Percentiles rank a stretch among this genome's conserved stretches.
phyloP scores from a whole-genome alignment of 2,888 invertebrate genomes.

The Brenthis daphne region DNA sequence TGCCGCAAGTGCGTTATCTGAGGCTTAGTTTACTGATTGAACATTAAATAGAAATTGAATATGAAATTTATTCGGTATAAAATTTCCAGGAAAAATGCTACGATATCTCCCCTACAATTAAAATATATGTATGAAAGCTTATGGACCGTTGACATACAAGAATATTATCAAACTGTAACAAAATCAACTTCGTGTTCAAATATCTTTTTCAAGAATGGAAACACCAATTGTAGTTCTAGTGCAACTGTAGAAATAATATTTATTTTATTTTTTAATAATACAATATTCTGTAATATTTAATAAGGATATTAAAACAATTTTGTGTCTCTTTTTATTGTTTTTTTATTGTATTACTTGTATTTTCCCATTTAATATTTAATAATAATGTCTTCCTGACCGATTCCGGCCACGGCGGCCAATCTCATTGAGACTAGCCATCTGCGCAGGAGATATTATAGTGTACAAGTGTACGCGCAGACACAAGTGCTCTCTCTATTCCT shows the following conservation, averaged over 20 bases:
- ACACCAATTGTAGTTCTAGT: conserved; percentile 5
- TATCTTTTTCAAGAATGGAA: conserved; percentile 4
- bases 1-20: too few species aligned
- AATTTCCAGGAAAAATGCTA: neutral
- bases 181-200: conserved; percentile 9
- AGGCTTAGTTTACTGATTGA: too few species aligned
- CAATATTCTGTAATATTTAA: conserved; percentile 3
- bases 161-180: neutral
- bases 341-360: neutral
- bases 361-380: neutral
- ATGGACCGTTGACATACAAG: neutral
- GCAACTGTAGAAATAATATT: conserved; percentile 14
- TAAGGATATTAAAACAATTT: conserved; percentile 4
- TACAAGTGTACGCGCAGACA: too few species aligned
- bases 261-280: conserved; percentile 15
- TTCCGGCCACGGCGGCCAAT: too few species aligned
- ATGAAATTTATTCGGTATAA: too few species aligned
- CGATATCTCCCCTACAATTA: too few species aligned
- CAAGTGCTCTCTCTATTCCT: too few species aligned
- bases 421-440: too few species aligned
- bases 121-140: too few species aligned
- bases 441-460: too few species aligned
- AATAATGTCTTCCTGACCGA: too few species aligned
- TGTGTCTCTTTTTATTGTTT: neutral
- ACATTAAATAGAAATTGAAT: too few species aligned